These are phyloP conservation scores for Caenorhabditis sp. DNA, from an alignment of 2,888 invertebrate genomes.

Conservation along the genomic window DNA sequence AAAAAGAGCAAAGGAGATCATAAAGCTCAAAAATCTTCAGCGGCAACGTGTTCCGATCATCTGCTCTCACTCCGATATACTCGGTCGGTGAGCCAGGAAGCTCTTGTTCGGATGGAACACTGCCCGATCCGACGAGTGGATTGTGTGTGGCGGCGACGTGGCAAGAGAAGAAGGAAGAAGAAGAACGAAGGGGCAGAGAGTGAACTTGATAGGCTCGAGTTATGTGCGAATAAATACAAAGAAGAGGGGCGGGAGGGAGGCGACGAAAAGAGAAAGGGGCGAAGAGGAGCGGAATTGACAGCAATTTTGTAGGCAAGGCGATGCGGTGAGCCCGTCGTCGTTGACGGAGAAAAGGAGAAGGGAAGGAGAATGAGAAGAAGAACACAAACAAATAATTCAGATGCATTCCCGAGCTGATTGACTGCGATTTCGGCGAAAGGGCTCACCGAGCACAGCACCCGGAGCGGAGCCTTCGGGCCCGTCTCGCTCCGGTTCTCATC, in stretches of 20 bases:
- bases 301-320: slow-evolving; percentile 56
- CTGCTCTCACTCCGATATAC: slow-evolving; percentile 36
- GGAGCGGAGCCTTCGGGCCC: background rate
- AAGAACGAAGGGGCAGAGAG: no score
- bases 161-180: slow-evolving; percentile 16
- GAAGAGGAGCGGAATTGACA: slow-evolving; percentile 52
- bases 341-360: slow-evolving; percentile 18
- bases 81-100: slow-evolving; percentile 32
- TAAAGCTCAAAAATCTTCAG: slow-evolving; percentile 20
- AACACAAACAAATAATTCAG: slow-evolving; percentile 63
- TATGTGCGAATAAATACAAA: slow-evolving; percentile 24
- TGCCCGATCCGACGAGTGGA: slow-evolving; percentile 52
- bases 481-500: slow-evolving; percentile 19
- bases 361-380: slow-evolving; percentile 30
- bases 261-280: slow-evolving; percentile 2
- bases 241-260: no score
- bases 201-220: slow-evolving; percentile 58
- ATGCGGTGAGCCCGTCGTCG: slow-evolving; percentile 23
- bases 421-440: slow-evolving; percentile 54
- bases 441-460: slow-evolving; percentile 50
- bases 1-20: no score
- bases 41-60: slow-evolving; percentile 51
- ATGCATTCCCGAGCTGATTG: slow-evolving; percentile 59
- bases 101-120: slow-evolving; percentile 27
- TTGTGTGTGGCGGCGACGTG: slow-evolving; percentile 39